A percentile compares a stretch with the other conserved stretches of the same genome.
Conservation (phyloP, 2,113 vertebrate genomes). For the Erinaceus europaeus region DNA sequence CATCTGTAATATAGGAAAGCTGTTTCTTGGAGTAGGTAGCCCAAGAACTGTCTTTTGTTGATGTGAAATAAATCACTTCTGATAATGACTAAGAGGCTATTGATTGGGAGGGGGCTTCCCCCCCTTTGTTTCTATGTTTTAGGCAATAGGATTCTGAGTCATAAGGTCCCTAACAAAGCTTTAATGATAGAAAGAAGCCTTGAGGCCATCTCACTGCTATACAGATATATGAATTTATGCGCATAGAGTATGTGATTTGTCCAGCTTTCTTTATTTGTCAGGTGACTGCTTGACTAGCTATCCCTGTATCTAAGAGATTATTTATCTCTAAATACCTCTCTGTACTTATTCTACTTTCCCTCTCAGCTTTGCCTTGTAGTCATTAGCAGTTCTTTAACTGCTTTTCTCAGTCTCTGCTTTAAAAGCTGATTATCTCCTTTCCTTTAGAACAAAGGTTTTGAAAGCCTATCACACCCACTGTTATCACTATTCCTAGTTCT, state of each 20-base stretch:
- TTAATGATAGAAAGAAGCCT: constrained; percentile 13
- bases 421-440: no score
- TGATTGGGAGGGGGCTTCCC: not conserved
- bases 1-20: not conserved
- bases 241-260: not conserved
- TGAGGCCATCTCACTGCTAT: not conserved
- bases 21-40: constrained; percentile 2
- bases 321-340: not conserved
- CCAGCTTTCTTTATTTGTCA: not conserved
- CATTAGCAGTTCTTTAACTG: not conserved
- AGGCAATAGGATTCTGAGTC: not conserved
- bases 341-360: not conserved
- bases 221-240: not conserved
- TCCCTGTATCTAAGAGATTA: no score
- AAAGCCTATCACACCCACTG: no score
- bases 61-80: not conserved
- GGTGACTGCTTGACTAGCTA: no score
- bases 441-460: no score
- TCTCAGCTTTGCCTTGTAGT: not conserved
- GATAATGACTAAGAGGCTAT: not conserved
- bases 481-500: no score
- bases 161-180: not conserved
- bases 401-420: not conserved
- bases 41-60: not conserved
- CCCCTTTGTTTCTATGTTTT: not conserved